Base-by-base conservation (phyloP, 2,797 vertebrate genomes). In the Tragopan temminckii region DNA sequence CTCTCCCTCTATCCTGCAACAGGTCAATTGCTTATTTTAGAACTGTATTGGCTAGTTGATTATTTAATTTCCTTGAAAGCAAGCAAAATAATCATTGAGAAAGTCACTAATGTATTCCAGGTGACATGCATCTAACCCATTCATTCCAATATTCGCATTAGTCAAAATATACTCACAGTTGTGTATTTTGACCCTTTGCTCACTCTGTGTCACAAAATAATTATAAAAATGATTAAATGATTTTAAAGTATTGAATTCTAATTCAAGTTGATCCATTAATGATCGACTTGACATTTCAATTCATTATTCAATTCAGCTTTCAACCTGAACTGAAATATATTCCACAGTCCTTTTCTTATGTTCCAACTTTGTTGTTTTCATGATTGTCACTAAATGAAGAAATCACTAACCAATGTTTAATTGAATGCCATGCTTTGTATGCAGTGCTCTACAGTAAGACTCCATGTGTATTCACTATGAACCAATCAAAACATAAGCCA, bases 21-120 rank as follows among this genome's bases (percentile, higher is more conserved):
- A 23, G 80, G 74, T 78, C 91, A 89, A 85, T 78, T 90, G 91
- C 91, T 93, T 95, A 77, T 95, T 95, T 96, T 93, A 91, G 81
- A 93, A 80, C 62, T 81, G 86, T 94, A 86, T 92, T 95, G 91
- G 91, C 79, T 90, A 64, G 70, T 62, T 93, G 89, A 92, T 91
- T 92, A 93, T 96, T 97, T 90, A 94, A 97, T 96, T 97, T 97
- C 87, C 90, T 95, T 95, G 93, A 96, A 96, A 96, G 89, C 90
- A 89, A 90, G 92, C 95, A 95, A 97, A 97, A 95, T 92, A 95
- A 93, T 97, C 92, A 95, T 85, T 90, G 72, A 68, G 77, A 90
- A 96, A 86, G 80, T 96, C 93, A 88, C 78, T 95, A 97, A 97
- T 91, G 70, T 88, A 95, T 50, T 93, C 77, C 89, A 90, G 93